These are phyloP conservation scores for Globia sparganii DNA, from an alignment of 2,888 invertebrate genomes.

Conservation along the genomic window DNA sequence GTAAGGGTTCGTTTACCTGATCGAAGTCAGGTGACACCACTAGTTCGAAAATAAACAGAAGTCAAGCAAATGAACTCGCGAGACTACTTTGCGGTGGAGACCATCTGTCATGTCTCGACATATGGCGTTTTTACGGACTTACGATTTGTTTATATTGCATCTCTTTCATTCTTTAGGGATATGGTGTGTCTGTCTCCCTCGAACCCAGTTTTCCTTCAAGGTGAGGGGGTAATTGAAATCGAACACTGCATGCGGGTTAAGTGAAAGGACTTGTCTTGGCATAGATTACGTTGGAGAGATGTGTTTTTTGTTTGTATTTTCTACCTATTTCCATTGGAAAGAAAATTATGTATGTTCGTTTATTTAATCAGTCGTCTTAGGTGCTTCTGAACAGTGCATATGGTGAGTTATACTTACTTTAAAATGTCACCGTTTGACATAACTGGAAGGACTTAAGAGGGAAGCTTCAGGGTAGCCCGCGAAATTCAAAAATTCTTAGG, in stretches of 20 bases:
- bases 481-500: no score
- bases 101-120: conserved; percentile 87
- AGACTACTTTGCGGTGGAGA: conserved; percentile 78
- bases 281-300: conserved; percentile 73
- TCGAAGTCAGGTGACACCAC: conserved; percentile 52
- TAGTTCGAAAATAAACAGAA: conserved; percentile 65
- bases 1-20: conserved; percentile 61
- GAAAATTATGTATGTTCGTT: no score
- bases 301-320: conserved; percentile 5
- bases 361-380: neutral
- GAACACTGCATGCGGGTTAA: conserved; percentile 88
- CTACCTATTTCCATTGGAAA: conserved; percentile 5
- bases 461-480: no score
- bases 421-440: no score
- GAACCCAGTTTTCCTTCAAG: conserved; percentile 83
- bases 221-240: conserved; percentile 87
- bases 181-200: conserved; percentile 70
- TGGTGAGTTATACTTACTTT: no score
- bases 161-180: conserved; percentile 69
- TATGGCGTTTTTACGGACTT: conserved; percentile 85
- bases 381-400: neutral
- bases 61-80: conserved; percentile 78
- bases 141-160: conserved; percentile 86
- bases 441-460: no score
- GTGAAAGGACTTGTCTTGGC: conserved; percentile 85